Conservation (phyloP, 2,888 invertebrate genomes). For the Limulus polyphemus region DNA sequence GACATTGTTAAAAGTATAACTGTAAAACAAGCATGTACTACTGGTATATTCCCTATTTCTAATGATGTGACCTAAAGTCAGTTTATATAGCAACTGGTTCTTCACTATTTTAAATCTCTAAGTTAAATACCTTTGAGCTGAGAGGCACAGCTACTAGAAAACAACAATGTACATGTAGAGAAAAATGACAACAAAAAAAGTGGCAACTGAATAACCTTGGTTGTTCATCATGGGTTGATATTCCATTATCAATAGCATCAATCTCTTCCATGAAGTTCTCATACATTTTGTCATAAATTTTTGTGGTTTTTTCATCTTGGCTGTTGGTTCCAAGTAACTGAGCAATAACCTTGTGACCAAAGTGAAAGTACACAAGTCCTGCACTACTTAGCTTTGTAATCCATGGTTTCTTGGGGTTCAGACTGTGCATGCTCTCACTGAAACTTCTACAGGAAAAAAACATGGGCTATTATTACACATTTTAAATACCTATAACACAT, state of each 20-base stretch:
- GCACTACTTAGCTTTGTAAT: slow-evolving; percentile 77
- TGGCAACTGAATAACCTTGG: slow-evolving; percentile 3
- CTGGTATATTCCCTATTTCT: too few relatives aligned
- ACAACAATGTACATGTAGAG: too few relatives aligned
- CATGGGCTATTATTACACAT: background rate
- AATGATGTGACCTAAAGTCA: too few relatives aligned
- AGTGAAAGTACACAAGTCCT: slow-evolving; percentile 79
- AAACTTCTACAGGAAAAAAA: slow-evolving; percentile 43
- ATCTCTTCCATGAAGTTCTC: slow-evolving; percentile 78
- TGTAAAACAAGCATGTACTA: too few relatives aligned
- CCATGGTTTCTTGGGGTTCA: slow-evolving; percentile 36
- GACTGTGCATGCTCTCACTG: slow-evolving; percentile 50
- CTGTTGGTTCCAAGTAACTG: slow-evolving; percentile 41
- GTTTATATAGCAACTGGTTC: too few relatives aligned
- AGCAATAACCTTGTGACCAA: slow-evolving; percentile 64
- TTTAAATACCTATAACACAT: background rate
- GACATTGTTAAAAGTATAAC: too few relatives aligned
- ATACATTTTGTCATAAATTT: slow-evolving; percentile 52
- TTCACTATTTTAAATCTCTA: too few relatives aligned
- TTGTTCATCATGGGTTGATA: slow-evolving; percentile 60
- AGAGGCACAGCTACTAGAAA: too few relatives aligned
- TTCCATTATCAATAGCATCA: slow-evolving; percentile 96
- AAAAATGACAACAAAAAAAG: too few relatives aligned
- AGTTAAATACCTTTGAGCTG: background rate
- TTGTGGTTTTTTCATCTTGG: slow-evolving; percentile 37